Evolutionary conservation across 2,888 invertebrate genomes (phyloP), one percentile per base, ranked within the genome.

Genomic region (Cheilosia vulpina): DNA sequence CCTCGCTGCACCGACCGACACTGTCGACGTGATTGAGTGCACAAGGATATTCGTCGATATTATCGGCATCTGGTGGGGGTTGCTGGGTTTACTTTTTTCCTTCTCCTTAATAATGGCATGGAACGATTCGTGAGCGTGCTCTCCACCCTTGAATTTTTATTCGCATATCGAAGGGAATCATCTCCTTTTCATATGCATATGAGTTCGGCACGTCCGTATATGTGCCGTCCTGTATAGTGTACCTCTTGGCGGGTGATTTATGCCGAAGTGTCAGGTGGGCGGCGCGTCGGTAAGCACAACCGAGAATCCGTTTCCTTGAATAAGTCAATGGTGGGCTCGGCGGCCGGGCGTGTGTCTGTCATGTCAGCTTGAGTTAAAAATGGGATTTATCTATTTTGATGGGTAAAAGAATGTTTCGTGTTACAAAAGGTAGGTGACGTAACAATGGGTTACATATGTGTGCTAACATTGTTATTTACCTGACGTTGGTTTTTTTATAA

Each of bases 351-450:
- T 55, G 60, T 62, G 62, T 45, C 73, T 79, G 83, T 83, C 83
- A 79, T 73, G 83, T 83, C 73, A 78, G 68, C 57, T 57, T 73
- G 43, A 57, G 72, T 79, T 78, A 63, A 73, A 79, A 69, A 79
- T 31, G 68, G 62, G 52, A 83, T 83, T 79, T 73, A 79, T 79
- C 79, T 83, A 68, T 83, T 63, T 31, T 52, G 58, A 27, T 57
- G 62, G 50, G 41, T 72, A 43, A 24, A 38, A 17, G 38, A 73
- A 62, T 60, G 66, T 21, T 66, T 60, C 45, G 6, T 38, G 24
- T 21, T 66, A 60, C 58, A 52, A 63, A 63, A 60, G 45, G 73
- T 38, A 50, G 60, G 50, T 34, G 57, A 24, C 24, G 45, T 57
- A 63, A 68, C 62, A 75, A 75, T 68, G 55, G 75, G 47, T 62